A percentile compares a stretch with the other conserved stretches of the same genome.
Evolutionary conservation across 2,888 invertebrate species (phyloP).

Genomic region (Eurois occulta): DNA sequence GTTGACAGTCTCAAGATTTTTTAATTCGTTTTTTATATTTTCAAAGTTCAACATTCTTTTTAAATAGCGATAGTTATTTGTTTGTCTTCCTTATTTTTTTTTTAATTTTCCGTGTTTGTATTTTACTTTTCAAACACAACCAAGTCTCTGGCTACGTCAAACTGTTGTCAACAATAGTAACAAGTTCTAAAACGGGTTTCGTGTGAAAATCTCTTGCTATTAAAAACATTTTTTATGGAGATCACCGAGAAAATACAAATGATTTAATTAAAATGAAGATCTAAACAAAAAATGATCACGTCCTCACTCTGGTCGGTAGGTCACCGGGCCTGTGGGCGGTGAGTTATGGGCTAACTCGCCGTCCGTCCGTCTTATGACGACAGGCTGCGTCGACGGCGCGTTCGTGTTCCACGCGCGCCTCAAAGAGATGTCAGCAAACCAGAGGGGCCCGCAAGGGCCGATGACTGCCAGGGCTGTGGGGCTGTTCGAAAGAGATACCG

Average conservation of each 20-base stretch:
- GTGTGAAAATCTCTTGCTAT: conserved; percentile 26
- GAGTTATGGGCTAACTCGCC: too few relatives aligned
- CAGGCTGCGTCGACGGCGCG: too few relatives aligned
- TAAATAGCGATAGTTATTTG: neutral
- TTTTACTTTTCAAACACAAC: neutral
- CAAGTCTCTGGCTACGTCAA: conserved; percentile 2
- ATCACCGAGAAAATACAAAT: neutral
- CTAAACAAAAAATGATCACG: neutral
- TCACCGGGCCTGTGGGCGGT: too few relatives aligned
- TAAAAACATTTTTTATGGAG: conserved; percentile 1
- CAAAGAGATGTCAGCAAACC: too few relatives aligned
- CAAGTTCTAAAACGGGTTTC: conserved; percentile 43
- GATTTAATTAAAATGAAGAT: neutral
- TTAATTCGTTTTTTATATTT: neutral
- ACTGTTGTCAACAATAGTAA: conserved; percentile 46
- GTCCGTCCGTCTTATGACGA: too few relatives aligned
- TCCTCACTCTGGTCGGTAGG: neutral
- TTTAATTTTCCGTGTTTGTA: neutral
- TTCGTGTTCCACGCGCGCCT: too few relatives aligned
- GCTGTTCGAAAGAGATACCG: too few relatives aligned
- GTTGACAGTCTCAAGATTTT: neutral
- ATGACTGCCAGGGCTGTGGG: too few relatives aligned
- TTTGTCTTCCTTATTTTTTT: neutral
- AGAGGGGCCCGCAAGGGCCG: too few relatives aligned
- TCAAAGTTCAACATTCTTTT: conserved; percentile 8